Evolutionary conservation across 2,888 invertebrate species (phyloP), one percentile per base, ranked within the genome.

Genomic region (Gastracanthus pulcherrimus): DNA sequence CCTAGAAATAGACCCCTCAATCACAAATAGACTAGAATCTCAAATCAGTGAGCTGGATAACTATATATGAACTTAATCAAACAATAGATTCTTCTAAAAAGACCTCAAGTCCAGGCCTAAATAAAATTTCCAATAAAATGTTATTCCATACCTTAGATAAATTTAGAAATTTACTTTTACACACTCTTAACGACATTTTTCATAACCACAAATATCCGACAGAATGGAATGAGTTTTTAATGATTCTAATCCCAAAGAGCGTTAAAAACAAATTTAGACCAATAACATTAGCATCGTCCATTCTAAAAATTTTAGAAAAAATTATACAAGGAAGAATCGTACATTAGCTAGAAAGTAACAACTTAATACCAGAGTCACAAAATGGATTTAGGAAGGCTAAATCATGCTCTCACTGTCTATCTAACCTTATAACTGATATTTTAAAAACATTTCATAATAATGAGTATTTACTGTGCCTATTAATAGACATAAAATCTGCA

Each of bases 191-290:
- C 16, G 11, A 11, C 13, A 19, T 13, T 48, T 48, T 5, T 48
- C 19, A 48, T n/a, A 48, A 48, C n/a, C 19, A 5, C 19, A 3
- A 1, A 1, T n/a, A n/a, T 0, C 45, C 45, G 6, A n/a, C 3
- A 1, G 23, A 11, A 6, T 70, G 55, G 55, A 70, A 70, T 5
- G 19, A 51, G 2, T 70, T 36, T 23, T 19, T 70, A 5, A 70
- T 51, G 1, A 34, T 55, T 16, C 55, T 70, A 9, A 19, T 70
- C 2, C 70, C 70, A 36, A 76, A 76, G 48, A 13, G 26, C 2
- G 23, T 31, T 26, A 62, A 45, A 3, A 58, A 41, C 0, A 76
- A 76, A 58, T 76, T 76, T 5, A 29, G 76, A 4, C 76, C 76
- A 0, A 58, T 76, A 2, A n/a, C 69, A 0, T 16, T 76, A 34